A percentile compares a stretch with the other conserved stretches of the same genome.
phyloP scores from a whole-genome alignment of 2,888 invertebrate species.

The Mesoligia furuncula region DNA sequence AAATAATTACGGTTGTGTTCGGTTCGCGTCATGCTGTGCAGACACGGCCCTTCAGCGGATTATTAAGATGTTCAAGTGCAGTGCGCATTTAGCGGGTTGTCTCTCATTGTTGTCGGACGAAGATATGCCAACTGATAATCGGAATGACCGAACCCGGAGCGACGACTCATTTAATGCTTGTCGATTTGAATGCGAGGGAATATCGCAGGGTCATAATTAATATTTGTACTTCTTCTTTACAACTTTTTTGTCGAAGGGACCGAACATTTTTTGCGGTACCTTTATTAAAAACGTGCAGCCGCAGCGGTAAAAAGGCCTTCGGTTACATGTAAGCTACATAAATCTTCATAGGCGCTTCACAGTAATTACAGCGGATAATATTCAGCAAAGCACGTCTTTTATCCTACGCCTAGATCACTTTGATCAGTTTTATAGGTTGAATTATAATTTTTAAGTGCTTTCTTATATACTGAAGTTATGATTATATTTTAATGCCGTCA shows the following conservation, averaged over 20 bases:
- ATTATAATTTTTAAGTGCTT: constrained; percentile 50
- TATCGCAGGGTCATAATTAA: constrained; percentile 67
- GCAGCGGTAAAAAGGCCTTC: constrained; percentile 3
- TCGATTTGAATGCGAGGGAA: constrained; percentile 78
- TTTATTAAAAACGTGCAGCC: constrained; percentile 23
- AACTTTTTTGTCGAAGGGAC: constrained; percentile 33
- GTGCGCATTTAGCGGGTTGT: constrained; percentile 81
- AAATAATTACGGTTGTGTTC: constrained; percentile 85
- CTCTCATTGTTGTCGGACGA: constrained; percentile 79
- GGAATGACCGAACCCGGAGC: constrained; percentile 77
- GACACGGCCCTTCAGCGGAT: constrained; percentile 84
- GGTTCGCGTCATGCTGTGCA: constrained; percentile 86
- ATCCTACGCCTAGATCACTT: constrained; percentile 43
- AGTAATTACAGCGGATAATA: constrained; percentile 36
- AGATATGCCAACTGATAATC: constrained; percentile 86
- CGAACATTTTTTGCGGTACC: constrained; percentile 6
- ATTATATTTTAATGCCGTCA: constrained; percentile 66
- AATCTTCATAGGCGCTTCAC: constrained; percentile 26
- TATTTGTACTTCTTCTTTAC: constrained; percentile 61
- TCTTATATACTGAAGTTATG: constrained; percentile 49
- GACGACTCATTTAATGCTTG: constrained; percentile 88
- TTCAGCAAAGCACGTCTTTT: constrained; percentile 38
- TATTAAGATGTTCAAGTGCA: constrained; percentile 86
- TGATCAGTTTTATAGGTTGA: constrained; percentile 48
- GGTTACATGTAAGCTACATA: constrained; percentile 23